Conservation (phyloP, 2,113 vertebrate genomes). For the Plecturocebus donacophilus region DNA sequence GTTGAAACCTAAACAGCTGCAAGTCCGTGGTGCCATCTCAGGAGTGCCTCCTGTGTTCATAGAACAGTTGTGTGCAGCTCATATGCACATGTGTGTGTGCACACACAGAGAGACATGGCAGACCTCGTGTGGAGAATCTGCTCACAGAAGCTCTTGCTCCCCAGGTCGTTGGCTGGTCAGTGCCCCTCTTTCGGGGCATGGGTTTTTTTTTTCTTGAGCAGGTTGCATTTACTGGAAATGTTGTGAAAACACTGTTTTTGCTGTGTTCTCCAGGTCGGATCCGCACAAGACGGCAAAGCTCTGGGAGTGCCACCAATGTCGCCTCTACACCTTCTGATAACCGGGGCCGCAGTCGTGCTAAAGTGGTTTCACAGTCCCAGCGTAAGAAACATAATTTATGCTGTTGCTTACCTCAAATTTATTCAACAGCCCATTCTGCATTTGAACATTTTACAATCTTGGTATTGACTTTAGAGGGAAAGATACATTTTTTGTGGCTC, state of each 20-base stretch:
- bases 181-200: background rate
- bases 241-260: slow-evolving; percentile 31
- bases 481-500: background rate
- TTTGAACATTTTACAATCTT: background rate
- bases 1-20: background rate
- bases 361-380: slow-evolving; percentile 98
- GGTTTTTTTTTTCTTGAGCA: background rate
- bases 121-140: background rate
- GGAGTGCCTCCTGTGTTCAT: background rate
- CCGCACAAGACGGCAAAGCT: slow-evolving; percentile 95
- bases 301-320: slow-evolving; percentile 90
- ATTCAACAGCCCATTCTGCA: background rate
- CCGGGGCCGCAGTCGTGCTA: slow-evolving; percentile 96
- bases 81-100: rapidly evolving
- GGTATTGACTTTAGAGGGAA: background rate
- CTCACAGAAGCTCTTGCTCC: background rate
- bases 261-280: slow-evolving; percentile 90
- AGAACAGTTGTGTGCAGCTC: background rate
- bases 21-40: background rate
- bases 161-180: background rate
- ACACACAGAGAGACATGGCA: background rate
- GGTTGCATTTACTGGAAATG: background rate
- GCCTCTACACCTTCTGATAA: slow-evolving; percentile 90
- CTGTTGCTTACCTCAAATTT: background rate
- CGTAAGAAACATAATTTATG: slow-evolving; percentile 89